Base-by-base conservation (phyloP, 2,888 invertebrate species). In the Nycteola revayana region DNA sequence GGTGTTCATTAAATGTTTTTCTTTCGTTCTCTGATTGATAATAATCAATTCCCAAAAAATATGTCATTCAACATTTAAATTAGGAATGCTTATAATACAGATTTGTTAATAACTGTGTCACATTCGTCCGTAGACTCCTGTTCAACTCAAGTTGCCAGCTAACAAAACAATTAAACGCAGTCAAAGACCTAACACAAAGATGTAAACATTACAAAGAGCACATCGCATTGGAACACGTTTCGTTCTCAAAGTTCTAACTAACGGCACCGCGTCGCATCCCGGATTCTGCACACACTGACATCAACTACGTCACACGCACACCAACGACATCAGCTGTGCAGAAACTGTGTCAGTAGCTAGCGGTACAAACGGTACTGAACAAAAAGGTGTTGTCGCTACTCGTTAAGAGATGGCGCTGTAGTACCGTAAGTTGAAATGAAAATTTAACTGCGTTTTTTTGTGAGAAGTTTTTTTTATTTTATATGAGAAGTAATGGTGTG, bases 291-390 rank as follows among this genome's bases (percentile, higher is more conserved):
- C 66, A 75, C 71, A 63, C 20, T 40, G 41, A 54, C 50, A 64
- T 50, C 49, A 61, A 55, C 56, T 52, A 66, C 53, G 52, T 60
- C 62, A 60, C 66, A 59, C 70, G 60, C 58, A 69, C 62, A 49
- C 45, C 28, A 22, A 28, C 36, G 45, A 63, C 66, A 76, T 68
- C 87, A 86, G 87, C 87, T 87, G 87, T 67, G 74, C 60, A 57
- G 58, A 76, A 87, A 77, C 65, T 88, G 77, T 84, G 86, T 87
- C 86, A 88, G 66, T 74, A 75, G 69, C 72, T 75, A 74, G 75
- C 75, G 72, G 79, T 78, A 63, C 48, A 62, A 81, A 79, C 82
- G 80, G 80, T 77, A 76, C 63, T 47, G 36, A 51, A 57, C 57
- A 65, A 71, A 69, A 57, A 64, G 42, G 14, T 40, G 51, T 49